phyloP scores from a whole-genome alignment of 2,797 vertebrate genomes.

The Xyrichtys novacula region DNA sequence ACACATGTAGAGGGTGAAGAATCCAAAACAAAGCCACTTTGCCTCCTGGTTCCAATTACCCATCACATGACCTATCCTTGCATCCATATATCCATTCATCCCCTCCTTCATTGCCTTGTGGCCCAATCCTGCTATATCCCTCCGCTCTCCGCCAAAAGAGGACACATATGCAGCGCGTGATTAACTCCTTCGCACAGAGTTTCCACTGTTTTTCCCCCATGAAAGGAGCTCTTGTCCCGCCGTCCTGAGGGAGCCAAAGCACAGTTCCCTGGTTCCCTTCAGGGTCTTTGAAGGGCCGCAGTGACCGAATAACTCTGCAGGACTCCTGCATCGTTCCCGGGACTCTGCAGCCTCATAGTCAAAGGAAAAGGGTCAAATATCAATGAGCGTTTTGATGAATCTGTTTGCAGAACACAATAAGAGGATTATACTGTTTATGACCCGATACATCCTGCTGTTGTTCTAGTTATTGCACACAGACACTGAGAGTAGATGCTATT shows the following conservation, averaged over 20 bases:
- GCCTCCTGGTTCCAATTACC: constrained; percentile 79
- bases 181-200: constrained; percentile 82
- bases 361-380: constrained; percentile 78
- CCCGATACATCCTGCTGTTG: constrained; percentile 19
- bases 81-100: constrained; percentile 54
- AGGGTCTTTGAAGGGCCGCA: constrained; percentile 76
- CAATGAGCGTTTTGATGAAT: constrained; percentile 52
- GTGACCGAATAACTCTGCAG: constrained; percentile 58
- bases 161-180: constrained; percentile 81
- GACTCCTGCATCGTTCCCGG: constrained; percentile 48
- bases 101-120: constrained; percentile 51
- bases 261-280: constrained; percentile 74
- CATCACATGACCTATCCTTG: constrained; percentile 76
- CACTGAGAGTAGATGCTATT: constrained; percentile 6
- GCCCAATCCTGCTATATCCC: constrained; percentile 51
- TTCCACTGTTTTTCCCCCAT: constrained; percentile 81
- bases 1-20: constrained; percentile 40
- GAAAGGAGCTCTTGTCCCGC: constrained; percentile 84
- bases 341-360: constrained; percentile 61
- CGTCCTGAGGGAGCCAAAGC: constrained; percentile 66
- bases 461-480: constrained; percentile 21
- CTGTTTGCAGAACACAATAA: constrained; percentile 27
- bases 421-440: constrained; percentile 7
- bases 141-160: constrained; percentile 57
- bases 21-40: constrained; percentile 47